Evolutionary conservation across 1,140 invertebrate genomes (phyloP), one percentile per base, ranked within the genome.

Genomic region (Aphis gossypii): DNA sequence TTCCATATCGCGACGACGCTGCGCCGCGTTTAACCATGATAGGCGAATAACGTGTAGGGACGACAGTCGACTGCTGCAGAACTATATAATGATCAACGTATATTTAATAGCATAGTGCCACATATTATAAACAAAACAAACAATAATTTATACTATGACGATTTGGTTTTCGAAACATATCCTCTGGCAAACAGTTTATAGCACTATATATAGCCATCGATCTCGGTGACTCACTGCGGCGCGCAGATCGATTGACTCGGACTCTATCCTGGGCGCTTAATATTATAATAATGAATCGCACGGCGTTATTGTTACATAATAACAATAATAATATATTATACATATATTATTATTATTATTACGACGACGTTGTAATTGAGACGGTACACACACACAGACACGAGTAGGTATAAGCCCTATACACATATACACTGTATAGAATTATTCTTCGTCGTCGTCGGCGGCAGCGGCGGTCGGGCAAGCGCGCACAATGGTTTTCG

Each of bases 401-500:
- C 14, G 18, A 76, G 14, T n/a, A 76, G 30, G 60, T 76, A 35
- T n/a, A 76, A 14, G 18, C 60, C 30, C 35, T 83, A 38, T 82
- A 82, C 8, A 68, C 14, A n/a, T 82, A 83, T 83, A 83, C 25
- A 7, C 44, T 6, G 44, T 30, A 46, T 84, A 25, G 89, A 56
- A 68, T 14, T 60, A 90, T 60, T 44, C 38, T 41, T 41, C 38
- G 38, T 41, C 54, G 38, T 56, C 51, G 88, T 38, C 44, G 92
- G 11, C 23, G 48, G 30, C 23, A n/a, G 30, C 51, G 30, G 44
- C 68, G 82, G 91, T 51, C 91, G 44, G 82, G 76, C 76, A 76
- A n/a, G 35, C 51, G n/a, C 48, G 9, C 90, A 92, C 92, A 93
- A 93, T 93, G 92, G 92, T 93, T 93, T 93, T 83, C 92, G 82